Conservation (phyloP, 1,140 invertebrate genomes). For the Stegodyphus dumicola region DNA sequence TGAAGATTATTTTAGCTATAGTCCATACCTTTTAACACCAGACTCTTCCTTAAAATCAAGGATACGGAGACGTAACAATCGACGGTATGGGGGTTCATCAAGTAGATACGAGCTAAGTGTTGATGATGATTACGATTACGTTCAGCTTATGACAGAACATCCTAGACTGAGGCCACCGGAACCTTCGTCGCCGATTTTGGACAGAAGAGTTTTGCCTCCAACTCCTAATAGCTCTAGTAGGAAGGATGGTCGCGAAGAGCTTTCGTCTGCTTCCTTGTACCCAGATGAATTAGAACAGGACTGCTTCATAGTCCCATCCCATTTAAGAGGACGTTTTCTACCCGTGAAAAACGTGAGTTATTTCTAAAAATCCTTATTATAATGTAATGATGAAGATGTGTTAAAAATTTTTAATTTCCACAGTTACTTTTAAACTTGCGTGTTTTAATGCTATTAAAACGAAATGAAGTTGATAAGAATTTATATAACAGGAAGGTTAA, state of each 20-base stretch:
- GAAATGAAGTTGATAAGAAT: too few species aligned
- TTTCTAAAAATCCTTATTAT: too few species aligned
- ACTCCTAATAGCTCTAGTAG: slow-evolving; percentile 14
- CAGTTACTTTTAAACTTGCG: too few species aligned
- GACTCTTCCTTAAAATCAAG: slow-evolving; percentile 42
- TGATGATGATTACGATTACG: slow-evolving; percentile 45
- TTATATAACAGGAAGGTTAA: too few species aligned
- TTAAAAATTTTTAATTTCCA: too few species aligned
- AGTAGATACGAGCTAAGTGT: slow-evolving; percentile 26
- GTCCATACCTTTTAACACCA: slow-evolving; percentile 49
- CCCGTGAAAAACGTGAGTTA: slow-evolving; percentile 39
- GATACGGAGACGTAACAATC: slow-evolving; percentile 11
- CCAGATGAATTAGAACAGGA: slow-evolving; percentile 42
- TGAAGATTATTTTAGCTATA: slow-evolving; percentile 54
- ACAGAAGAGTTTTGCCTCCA: slow-evolving; percentile 35
- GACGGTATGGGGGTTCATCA: slow-evolving; percentile 10
- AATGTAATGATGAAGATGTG: too few species aligned
- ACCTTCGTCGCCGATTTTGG: slow-evolving; percentile 40
- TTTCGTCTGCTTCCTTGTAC: neutral
- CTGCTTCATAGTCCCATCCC: slow-evolving; percentile 48
- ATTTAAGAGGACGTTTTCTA: slow-evolving; percentile 45
- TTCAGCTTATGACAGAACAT: slow-evolving; percentile 27
- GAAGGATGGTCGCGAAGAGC: slow-evolving; percentile 6
- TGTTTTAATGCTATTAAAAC: too few species aligned
- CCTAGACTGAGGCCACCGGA: slow-evolving; percentile 42